A percentile compares a stretch with the other conserved stretches of the same genome.
These are phyloP conservation scores for Epinephelus fuscoguttatus DNA, from an alignment of 2,113 vertebrate species.

Conservation along the genomic window DNA sequence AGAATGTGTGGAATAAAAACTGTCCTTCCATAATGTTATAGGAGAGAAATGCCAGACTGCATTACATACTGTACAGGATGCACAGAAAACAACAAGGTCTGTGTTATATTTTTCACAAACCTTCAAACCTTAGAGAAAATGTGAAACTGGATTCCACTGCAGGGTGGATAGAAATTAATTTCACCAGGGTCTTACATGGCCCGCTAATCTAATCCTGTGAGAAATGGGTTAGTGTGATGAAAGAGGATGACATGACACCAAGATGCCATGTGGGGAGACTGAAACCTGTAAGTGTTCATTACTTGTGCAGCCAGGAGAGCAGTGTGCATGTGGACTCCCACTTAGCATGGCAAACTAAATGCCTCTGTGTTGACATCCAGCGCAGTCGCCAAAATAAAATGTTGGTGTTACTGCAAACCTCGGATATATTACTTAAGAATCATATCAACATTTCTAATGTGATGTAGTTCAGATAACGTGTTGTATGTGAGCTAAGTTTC, in stretches of 20 bases:
- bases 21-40: not conserved
- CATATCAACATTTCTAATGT: too few relatives aligned
- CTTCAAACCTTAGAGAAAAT: not conserved
- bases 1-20: not conserved
- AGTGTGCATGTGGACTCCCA: not conserved
- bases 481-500: too few relatives aligned
- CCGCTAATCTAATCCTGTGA: conserved; percentile 55
- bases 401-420: too few relatives aligned
- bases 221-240: conserved; percentile 52
- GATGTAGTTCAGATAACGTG: too few relatives aligned
- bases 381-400: too few relatives aligned
- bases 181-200: conserved; percentile 31
- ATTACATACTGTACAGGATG: not conserved
- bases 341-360: conserved; percentile 18
- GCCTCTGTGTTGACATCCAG: not conserved
- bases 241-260: conserved; percentile 58
- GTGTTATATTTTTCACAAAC: not conserved
- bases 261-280: conserved; percentile 15
- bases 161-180: conserved; percentile 18
- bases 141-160: conserved; percentile 8
- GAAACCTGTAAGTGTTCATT: conserved; percentile 35
- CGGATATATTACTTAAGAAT: too few relatives aligned
- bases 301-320: conserved; percentile 15
- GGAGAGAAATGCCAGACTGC: not conserved
- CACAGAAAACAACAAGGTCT: conserved; percentile 6